Evolutionary conservation across 1,140 invertebrate species (phyloP), one percentile per base, ranked within the genome.

Genomic region (Brachionus rotundiformis): DNA sequence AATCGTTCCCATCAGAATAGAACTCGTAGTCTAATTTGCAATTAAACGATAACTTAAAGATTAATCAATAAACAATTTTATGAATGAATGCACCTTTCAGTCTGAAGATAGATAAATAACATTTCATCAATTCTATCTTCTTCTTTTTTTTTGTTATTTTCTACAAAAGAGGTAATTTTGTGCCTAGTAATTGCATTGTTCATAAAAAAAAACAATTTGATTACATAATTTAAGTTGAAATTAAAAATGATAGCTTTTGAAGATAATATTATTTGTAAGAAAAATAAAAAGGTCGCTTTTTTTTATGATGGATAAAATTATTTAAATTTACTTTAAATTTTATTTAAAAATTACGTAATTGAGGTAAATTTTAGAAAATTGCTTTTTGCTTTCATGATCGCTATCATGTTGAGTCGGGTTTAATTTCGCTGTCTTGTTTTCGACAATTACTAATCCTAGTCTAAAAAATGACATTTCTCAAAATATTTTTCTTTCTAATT

Each of bases 11-110:
- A 63, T 63, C 25, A 63, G 61, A 33, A 29, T 63, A 63, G 25
- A 27, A 29, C 61, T 63, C 61, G 25, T 29, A 63, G 61, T 63
- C 61, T 63, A 63, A 63, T 63, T 63, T 63, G 29, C 61, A 63
- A 63, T 63, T 63, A 63, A 63, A 63, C 61, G 61, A 63, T 63
- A 63, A 63, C 61, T 63, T 63, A 29, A 63, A 63, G 29, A 33
- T 29, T 63, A 31, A 63, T 29, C 29, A 63, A 63, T 63, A 63
- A 63, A 63, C 61, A 63, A 63, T 63, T 63, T 63, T 63, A 63
- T 63, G 61, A 63, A 63, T 63, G 61, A 63, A 63, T 63, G 61
- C 61, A 63, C 61, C 61, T 63, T 63, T 63, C 61, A 63, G 61
- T 63, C 61, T 63, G 29, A 33, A 33, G 27, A 63, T 31, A 63